Percentiles rank a stretch among this genome's conserved stretches.
Evolutionary conservation across 2,888 invertebrate genomes (phyloP).

Genomic region (Seladonia tumulorum): DNA sequence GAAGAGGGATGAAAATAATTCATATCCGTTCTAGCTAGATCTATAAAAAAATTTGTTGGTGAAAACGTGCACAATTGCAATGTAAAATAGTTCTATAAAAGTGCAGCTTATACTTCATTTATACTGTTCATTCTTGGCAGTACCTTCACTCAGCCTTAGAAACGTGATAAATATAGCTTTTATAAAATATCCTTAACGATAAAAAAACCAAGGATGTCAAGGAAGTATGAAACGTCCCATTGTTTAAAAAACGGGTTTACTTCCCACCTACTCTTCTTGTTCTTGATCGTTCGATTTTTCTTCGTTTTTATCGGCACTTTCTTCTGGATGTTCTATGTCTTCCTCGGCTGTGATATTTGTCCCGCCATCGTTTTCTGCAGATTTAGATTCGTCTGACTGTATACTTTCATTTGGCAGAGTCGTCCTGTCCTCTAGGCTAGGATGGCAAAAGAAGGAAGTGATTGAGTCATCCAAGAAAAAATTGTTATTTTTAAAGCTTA

Average conservation of each 20-base stretch:
- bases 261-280: constrained; percentile 80
- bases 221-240: constrained; percentile 64
- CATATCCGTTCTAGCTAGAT: constrained; percentile 54
- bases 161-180: constrained; percentile 71
- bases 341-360: constrained; percentile 80
- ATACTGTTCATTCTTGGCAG: constrained; percentile 73
- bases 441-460: constrained; percentile 35
- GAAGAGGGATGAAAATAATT: constrained; percentile 48
- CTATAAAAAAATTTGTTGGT: constrained; percentile 47
- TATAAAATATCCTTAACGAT: constrained; percentile 73
- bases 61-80: constrained; percentile 58
- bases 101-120: constrained; percentile 61
- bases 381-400: constrained; percentile 72
- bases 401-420: constrained; percentile 70
- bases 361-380: constrained; percentile 73
- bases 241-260: constrained; percentile 53
- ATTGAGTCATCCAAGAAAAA: constrained; percentile 18
- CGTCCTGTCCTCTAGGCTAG: constrained; percentile 78
- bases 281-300: constrained; percentile 82
- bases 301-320: constrained; percentile 80
- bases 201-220: constrained; percentile 71
- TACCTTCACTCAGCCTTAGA: constrained; percentile 75
- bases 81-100: constrained; percentile 69
- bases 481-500: constrained; percentile 37
- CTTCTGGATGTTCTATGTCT: constrained; percentile 81